Percentiles rank a stretch among this genome's conserved stretches.
Conservation (phyloP, 1,140 invertebrate genomes). For the Pararge aegeria region DNA sequence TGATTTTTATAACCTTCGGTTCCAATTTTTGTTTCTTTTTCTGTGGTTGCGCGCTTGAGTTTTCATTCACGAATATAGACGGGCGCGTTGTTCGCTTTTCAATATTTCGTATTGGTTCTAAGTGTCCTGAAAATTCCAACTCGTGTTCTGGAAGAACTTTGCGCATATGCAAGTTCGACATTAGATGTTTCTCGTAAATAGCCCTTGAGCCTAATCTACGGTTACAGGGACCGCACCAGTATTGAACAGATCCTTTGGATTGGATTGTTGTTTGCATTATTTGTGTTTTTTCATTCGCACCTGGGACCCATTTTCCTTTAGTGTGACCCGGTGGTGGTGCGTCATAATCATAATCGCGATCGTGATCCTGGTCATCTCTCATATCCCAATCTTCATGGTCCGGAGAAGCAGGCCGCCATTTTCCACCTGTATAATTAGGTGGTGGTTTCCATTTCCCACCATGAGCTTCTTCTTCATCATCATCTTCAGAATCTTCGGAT, state of each 20-base stretch:
- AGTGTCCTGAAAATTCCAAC: slow-evolving; percentile 79
- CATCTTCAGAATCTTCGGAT: slow-evolving; percentile 79
- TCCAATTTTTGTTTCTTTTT: slow-evolving; percentile 47
- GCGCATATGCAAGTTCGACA: slow-evolving; percentile 86
- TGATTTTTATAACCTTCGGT: slow-evolving; percentile 37
- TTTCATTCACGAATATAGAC: slow-evolving; percentile 53
- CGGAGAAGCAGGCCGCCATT: slow-evolving; percentile 82
- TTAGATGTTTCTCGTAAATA: slow-evolving; percentile 88
- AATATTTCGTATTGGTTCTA: slow-evolving; percentile 53
- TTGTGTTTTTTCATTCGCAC: slow-evolving; percentile 80
- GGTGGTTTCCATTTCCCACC: slow-evolving; percentile 87
- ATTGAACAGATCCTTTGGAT: slow-evolving; percentile 81
- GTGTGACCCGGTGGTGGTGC: slow-evolving; percentile 85
- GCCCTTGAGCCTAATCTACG: slow-evolving; percentile 85
- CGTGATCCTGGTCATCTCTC: slow-evolving; percentile 41
- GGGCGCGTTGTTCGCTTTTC: slow-evolving; percentile 59
- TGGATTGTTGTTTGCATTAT: slow-evolving; percentile 75
- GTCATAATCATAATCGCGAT: slow-evolving; percentile 71
- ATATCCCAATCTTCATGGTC: slow-evolving; percentile 71
- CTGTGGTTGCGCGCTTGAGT: slow-evolving; percentile 46
- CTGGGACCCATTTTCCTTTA: slow-evolving; percentile 89
- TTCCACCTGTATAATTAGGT: slow-evolving; percentile 85
- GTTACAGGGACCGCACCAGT: slow-evolving; percentile 90
- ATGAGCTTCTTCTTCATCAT: slow-evolving; percentile 82
- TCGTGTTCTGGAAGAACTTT: slow-evolving; percentile 84